Evolutionary conservation across 1,140 invertebrate genomes (phyloP).

Genomic region (Bradysia coprophila): DNA sequence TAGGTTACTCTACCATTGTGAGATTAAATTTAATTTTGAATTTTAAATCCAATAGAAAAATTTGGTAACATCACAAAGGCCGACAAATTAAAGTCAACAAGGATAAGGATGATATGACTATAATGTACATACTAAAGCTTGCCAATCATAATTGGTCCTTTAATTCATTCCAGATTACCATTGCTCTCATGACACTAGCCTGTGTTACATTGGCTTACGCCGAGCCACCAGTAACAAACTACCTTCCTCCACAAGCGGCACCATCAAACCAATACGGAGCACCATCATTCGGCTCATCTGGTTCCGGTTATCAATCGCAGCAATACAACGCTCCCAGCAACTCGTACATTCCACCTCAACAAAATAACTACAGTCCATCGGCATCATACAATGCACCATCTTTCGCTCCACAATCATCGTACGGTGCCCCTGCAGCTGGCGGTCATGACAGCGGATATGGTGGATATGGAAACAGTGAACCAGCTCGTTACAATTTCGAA

Average conservation of each 20-base stretch:
- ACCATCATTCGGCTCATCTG: conserved; percentile 23
- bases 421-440: conserved; percentile 4
- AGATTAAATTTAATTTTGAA: neutral
- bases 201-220: neutral
- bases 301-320: neutral
- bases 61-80: neutral
- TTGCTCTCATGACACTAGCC: neutral
- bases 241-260: conserved; percentile 17
- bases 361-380: conserved; percentile 14
- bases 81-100: neutral
- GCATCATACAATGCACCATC: conserved; percentile 18
- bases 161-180: neutral
- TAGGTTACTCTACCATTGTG: neutral
- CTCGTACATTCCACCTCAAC: neutral
- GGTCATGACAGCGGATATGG: conserved; percentile 17
- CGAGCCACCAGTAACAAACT: conserved; percentile 27
- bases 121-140: no score
- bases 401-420: conserved; percentile 15
- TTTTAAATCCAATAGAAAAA: neutral
- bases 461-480: conserved; percentile 27
- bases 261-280: conserved; percentile 10
- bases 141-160: no score
- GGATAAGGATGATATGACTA: no score
- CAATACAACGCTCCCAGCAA: neutral
- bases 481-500: conserved; percentile 54